phyloP scores from a whole-genome alignment of 1,140 invertebrate genomes.

The Drosophila nikananu region DNA sequence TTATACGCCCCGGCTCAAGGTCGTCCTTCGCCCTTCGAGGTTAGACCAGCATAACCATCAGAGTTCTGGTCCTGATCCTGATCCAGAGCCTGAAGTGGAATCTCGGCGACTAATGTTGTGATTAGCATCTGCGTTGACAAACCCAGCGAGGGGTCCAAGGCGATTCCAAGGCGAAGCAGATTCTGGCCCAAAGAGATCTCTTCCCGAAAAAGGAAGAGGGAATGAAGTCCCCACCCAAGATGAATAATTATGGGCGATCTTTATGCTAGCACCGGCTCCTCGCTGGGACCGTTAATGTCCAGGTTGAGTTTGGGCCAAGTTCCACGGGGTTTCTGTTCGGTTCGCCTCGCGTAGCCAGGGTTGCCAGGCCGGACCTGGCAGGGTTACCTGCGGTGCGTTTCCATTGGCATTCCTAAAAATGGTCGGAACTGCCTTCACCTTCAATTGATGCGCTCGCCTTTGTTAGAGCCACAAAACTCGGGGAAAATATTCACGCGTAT shows the following conservation, averaged over 20 bases:
- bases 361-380: conserved; percentile 8
- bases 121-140: conserved; percentile 85
- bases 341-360: conserved; percentile 1
- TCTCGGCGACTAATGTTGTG: conserved; percentile 81
- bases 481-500: conserved; percentile 81
- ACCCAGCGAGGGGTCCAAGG: conserved; percentile 73
- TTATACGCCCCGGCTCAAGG: conserved; percentile 56
- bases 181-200: background rate
- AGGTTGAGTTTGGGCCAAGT: conserved; percentile 22
- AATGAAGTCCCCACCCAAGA: conserved; percentile 77
- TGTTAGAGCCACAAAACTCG: conserved; percentile 56
- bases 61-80: conserved; percentile 50
- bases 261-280: conserved; percentile 79
- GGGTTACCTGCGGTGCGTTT: conserved; percentile 73
- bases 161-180: conserved; percentile 56
- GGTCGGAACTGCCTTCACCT: conserved; percentile 37
- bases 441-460: conserved; percentile 80
- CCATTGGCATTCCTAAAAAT: conserved; percentile 72
- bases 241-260: conserved; percentile 85
- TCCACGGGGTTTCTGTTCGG: conserved; percentile 11
- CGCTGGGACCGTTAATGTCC: conserved; percentile 81
- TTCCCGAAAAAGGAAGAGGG: background rate
- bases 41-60: conserved; percentile 62
- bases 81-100: conserved; percentile 67
- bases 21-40: conserved; percentile 31